phyloP scores from a whole-genome alignment of 2,888 invertebrate genomes.

The Harmothoe impar region DNA sequence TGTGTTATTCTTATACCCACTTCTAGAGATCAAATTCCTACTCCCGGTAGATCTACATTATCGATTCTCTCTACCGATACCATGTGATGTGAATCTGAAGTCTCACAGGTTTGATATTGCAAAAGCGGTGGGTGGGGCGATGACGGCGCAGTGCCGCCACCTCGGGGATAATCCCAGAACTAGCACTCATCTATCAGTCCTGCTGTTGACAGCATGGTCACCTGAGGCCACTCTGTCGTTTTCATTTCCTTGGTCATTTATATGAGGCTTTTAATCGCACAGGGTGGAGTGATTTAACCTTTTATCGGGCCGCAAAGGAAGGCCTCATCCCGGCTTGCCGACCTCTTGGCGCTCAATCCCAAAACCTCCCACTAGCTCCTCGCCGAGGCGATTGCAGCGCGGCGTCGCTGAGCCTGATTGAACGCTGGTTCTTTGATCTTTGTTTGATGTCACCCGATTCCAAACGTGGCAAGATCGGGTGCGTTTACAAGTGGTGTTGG shows the following conservation, averaged over 20 bases:
- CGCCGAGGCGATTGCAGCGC: neutral
- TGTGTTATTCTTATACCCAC: too few species aligned
- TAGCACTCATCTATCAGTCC: neutral
- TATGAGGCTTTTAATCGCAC: constrained; percentile 6
- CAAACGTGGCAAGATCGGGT: constrained; percentile 7
- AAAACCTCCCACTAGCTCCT: neutral
- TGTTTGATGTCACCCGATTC: constrained; percentile 41
- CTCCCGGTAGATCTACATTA: too few species aligned
- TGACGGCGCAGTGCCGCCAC: constrained; percentile 28
- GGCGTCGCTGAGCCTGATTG: constrained; percentile 25
- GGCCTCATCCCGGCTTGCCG: neutral
- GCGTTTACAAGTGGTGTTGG: constrained; percentile 45
- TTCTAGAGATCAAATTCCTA: too few species aligned
- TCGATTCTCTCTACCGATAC: too few species aligned
- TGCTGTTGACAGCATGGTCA: constrained; percentile 22
- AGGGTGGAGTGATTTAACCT: constrained; percentile 43
- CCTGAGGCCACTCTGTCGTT: neutral
- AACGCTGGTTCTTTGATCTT: constrained; percentile 37
- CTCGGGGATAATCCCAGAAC: neutral
- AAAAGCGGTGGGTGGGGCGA: neutral
- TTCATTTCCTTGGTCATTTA: constrained; percentile 54
- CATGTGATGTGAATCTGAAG: too few species aligned
- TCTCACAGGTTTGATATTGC: too few species aligned
- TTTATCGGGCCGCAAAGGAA: neutral
- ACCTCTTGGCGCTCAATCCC: constrained; percentile 27